Percentiles rank a stretch among this genome's conserved stretches.
These are phyloP conservation scores for Hypomecis punctinalis DNA, from an alignment of 2,888 invertebrate species.

Conservation along the genomic window DNA sequence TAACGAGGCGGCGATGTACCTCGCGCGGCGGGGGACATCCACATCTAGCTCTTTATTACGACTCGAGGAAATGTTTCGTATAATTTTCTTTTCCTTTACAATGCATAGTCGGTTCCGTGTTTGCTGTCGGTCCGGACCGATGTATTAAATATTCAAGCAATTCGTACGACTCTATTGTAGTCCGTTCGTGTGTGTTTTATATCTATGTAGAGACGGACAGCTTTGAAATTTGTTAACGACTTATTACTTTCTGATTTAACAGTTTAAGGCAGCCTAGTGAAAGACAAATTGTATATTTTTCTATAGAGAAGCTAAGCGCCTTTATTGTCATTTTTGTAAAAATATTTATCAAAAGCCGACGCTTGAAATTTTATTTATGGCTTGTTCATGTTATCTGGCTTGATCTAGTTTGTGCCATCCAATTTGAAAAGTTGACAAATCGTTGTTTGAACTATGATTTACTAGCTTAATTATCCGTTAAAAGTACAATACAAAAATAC, in stretches of 20 bases:
- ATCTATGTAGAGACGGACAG: slow-evolving; percentile 25
- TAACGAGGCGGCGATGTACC: slow-evolving; percentile 34
- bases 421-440: too few relatives aligned
- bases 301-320: too few relatives aligned
- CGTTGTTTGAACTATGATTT: too few relatives aligned
- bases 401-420: too few relatives aligned
- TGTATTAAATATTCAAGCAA: slow-evolving; percentile 37
- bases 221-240: background rate
- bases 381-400: too few relatives aligned
- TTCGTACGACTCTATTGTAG: slow-evolving; percentile 37
- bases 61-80: slow-evolving; percentile 41
- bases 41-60: slow-evolving; percentile 38
- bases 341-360: too few relatives aligned
- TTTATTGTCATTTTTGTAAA: too few relatives aligned
- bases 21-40: slow-evolving; percentile 29
- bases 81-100: slow-evolving; percentile 43
- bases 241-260: background rate
- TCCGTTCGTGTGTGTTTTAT: slow-evolving; percentile 29
- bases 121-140: slow-evolving; percentile 34
- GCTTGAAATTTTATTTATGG: too few relatives aligned
- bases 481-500: too few relatives aligned
- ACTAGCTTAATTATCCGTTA: too few relatives aligned
- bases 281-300: too few relatives aligned
- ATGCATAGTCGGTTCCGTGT: slow-evolving; percentile 40
- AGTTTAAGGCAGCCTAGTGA: background rate